Percentiles rank a stretch among this genome's conserved stretches.
Conservation (phyloP, 2,888 invertebrate genomes). For the Mantis religiosa region DNA sequence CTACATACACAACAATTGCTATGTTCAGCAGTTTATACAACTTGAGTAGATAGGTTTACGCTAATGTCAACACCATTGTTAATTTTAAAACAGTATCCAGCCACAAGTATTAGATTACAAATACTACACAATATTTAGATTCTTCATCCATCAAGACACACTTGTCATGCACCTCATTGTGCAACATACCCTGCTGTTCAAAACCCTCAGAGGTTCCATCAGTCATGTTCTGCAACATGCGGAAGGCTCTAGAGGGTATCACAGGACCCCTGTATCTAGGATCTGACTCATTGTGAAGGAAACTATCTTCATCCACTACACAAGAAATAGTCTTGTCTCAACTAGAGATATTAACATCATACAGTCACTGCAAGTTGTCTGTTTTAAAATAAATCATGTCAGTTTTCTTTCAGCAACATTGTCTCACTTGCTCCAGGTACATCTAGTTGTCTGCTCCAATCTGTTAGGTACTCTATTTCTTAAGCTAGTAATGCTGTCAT, state of each 20-base stretch:
- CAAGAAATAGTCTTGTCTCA: constrained; percentile 8
- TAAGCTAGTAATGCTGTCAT: not conserved
- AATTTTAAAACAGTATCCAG: not conserved
- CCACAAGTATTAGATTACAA: not conserved
- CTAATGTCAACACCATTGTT: not conserved
- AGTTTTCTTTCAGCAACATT: no score
- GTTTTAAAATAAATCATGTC: no score
- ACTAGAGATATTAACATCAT: not conserved
- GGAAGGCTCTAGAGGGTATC: constrained; percentile 66
- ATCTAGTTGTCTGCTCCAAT: no score
- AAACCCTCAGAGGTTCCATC: constrained; percentile 42
- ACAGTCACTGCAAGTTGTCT: not conserved
- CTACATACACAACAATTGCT: no score
- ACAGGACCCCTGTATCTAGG: constrained; percentile 59
- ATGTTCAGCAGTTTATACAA: no score
- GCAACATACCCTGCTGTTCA: constrained; percentile 36
- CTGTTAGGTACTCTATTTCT: no score
- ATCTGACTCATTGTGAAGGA: constrained; percentile 55
- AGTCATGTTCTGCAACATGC: constrained; percentile 63
- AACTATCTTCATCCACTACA: constrained; percentile 52
- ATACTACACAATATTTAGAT: not conserved
- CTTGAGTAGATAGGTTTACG: not conserved
- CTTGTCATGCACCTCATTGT: not conserved
- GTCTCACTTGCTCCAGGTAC: no score
- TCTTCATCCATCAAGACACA: not conserved